A percentile compares a stretch with the other conserved stretches of the same genome.
phyloP scores from a whole-genome alignment of 2,888 invertebrate species.

The Caenorhabditis sp. region DNA sequence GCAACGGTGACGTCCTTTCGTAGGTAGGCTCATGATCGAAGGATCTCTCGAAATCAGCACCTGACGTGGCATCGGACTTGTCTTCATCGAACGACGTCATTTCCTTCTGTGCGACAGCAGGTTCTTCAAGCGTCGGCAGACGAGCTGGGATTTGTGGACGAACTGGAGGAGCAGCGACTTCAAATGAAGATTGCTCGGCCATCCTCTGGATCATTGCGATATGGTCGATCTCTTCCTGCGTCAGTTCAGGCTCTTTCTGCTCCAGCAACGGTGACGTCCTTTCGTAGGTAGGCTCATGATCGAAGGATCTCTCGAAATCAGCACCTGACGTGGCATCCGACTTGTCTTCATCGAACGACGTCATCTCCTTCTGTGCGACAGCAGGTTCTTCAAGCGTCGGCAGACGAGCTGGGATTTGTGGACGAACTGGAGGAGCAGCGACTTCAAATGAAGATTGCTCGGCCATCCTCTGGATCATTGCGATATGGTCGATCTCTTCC shows the following conservation, averaged over 20 bases:
- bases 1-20: neutral
- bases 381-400: constrained; percentile 1
- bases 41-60: neutral
- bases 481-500: neutral
- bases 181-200: neutral
- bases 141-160: constrained; percentile 6
- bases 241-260: neutral
- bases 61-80: neutral
- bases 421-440: neutral
- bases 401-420: constrained; percentile 10
- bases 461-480: neutral
- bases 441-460: neutral
- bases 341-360: neutral
- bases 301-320: neutral
- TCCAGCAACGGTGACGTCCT: neutral
- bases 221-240: neutral
- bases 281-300: no score
- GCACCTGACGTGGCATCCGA: neutral
- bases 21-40: neutral
- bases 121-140: constrained; percentile 1
- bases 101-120: neutral
- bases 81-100: neutral
- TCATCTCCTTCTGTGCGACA: neutral
- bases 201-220: neutral
- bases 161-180: neutral